A percentile compares a stretch with the other conserved stretches of the same genome.
Evolutionary conservation across 1,140 invertebrate genomes (phyloP).

Genomic region (Ericerus pela): DNA sequence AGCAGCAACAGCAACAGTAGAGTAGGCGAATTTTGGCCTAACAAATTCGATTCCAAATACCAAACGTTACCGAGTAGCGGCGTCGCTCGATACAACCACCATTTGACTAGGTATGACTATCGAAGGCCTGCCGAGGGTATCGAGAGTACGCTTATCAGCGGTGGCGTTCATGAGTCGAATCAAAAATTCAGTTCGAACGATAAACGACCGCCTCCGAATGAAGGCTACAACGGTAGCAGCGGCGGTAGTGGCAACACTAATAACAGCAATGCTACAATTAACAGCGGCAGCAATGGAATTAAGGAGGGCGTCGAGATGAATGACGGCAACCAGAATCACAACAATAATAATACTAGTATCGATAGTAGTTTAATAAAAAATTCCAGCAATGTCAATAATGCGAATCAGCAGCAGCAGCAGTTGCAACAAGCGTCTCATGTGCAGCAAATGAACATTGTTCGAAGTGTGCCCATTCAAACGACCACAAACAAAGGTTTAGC

Average conservation of each 20-base stretch:
- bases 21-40: conserved; percentile 37
- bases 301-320: not conserved
- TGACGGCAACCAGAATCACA: conserved; percentile 1
- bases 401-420: conserved; percentile 7
- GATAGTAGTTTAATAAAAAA: not conserved
- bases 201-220: conserved; percentile 12
- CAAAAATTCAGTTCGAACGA: not conserved
- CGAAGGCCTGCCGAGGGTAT: conserved; percentile 14
- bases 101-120: not conserved
- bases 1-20: conserved; percentile 23
- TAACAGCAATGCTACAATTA: conserved; percentile 29
- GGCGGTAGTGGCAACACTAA: conserved; percentile 25
- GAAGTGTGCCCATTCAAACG: conserved; percentile 28
- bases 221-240: not conserved
- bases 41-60: conserved; percentile 82
- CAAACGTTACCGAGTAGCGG: conserved; percentile 75
- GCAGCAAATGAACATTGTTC: conserved; percentile 30
- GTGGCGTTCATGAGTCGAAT: not conserved
- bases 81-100: conserved; percentile 17
- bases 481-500: conserved; percentile 13
- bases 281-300: not conserved
- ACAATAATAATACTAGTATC: not conserved
- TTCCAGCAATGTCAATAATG: conserved; percentile 13
- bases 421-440: conserved; percentile 28
- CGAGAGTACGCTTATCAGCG: conserved; percentile 3